Percentiles rank a stretch among this genome's conserved stretches.
phyloP scores from a whole-genome alignment of 2,113 vertebrate species.

The Nyctereutes procyonoides region DNA sequence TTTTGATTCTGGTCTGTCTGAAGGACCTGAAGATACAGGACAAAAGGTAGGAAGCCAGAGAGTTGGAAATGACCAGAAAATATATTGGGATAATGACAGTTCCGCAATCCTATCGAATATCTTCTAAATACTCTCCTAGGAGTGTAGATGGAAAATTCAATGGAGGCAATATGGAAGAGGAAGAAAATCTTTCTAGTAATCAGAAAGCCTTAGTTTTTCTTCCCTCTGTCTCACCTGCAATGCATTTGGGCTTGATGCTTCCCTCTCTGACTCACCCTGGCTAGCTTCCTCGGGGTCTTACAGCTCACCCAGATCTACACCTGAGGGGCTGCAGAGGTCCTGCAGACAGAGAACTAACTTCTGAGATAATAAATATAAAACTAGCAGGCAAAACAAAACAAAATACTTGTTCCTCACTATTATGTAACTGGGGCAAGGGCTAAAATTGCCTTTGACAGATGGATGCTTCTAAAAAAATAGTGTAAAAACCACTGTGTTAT shows the following conservation, averaged over 20 bases:
- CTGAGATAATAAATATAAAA: neutral
- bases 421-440: conserved; percentile 18
- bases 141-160: neutral
- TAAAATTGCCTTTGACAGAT: conserved; percentile 66
- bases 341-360: neutral
- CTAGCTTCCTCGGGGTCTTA: fast-evolving
- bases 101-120: neutral
- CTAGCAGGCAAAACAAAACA: neutral
- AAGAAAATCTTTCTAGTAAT: neutral
- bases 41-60: neutral
- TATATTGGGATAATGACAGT: neutral
- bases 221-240: neutral
- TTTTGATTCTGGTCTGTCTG: neutral
- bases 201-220: neutral
- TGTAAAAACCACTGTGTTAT: conserved; percentile 22
- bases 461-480: neutral
- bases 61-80: neutral
- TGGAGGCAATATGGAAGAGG: neutral
- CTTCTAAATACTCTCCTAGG: neutral
- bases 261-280: fast-evolving
- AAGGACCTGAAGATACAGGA: neutral
- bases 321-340: neutral
- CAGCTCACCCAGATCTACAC: neutral
- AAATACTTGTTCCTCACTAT: neutral
- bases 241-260: neutral